A percentile compares a stretch with the other conserved stretches of the same genome.
phyloP scores from a whole-genome alignment of 2,797 vertebrate species.

The Ctenosaura bakeri region DNA sequence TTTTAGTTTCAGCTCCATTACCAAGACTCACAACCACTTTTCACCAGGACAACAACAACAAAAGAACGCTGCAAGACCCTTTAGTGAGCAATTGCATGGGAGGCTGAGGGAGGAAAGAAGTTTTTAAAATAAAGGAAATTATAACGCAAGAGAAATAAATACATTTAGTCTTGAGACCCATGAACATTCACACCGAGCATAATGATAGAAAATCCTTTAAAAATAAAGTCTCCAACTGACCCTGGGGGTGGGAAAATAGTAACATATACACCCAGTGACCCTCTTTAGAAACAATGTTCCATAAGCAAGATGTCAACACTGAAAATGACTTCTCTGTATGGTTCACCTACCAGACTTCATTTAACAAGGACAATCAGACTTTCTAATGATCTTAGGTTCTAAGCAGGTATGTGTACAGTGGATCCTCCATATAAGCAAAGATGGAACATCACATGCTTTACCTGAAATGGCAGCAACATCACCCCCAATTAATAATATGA shows the following conservation, averaged over 20 bases:
- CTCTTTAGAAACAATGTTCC: not conserved
- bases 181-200: not conserved
- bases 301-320: not conserved
- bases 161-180: not conserved
- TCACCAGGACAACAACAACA: not conserved
- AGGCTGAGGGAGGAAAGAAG: not conserved
- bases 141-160: not conserved
- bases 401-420: not conserved
- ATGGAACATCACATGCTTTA: too few species aligned
- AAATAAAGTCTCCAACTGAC: not conserved
- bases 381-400: not conserved
- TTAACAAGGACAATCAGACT: not conserved
- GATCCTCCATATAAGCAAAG: too few species aligned
- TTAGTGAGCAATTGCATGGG: not conserved
- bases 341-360: not conserved
- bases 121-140: not conserved
- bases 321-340: not conserved
- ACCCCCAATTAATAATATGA: too few species aligned
- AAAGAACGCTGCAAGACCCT: too few species aligned
- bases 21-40: constrained; percentile 29
- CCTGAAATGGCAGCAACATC: too few species aligned
- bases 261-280: not conserved
- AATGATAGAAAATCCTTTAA: not conserved
- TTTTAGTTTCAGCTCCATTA: constrained; percentile 12
- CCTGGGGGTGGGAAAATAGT: not conserved